A percentile compares a stretch with the other conserved stretches of the same genome.
Evolutionary conservation across 2,113 vertebrate genomes (phyloP).

Genomic region (Erinaceus europaeus): DNA sequence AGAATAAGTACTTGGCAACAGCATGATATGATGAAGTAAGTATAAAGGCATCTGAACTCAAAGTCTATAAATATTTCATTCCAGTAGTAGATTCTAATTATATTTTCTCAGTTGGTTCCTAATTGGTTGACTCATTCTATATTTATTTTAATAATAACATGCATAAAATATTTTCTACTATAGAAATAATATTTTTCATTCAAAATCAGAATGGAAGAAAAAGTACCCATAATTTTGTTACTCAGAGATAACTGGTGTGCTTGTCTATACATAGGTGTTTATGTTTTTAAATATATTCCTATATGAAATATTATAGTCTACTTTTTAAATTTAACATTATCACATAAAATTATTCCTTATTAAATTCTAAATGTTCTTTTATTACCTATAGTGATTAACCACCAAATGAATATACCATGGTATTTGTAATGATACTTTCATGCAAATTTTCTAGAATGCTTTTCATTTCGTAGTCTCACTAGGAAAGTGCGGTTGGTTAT

Average conservation of each 20-base stretch:
- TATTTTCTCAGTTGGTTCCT: not conserved
- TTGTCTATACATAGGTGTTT: not conserved
- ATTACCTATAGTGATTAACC: not conserved
- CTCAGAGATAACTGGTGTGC: not conserved
- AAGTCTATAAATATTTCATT: not conserved
- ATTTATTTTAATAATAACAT: conserved; percentile 21
- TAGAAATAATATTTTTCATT: not conserved
- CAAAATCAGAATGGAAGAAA: conserved; percentile 35
- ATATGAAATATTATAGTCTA: not conserved
- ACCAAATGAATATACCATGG: not conserved
- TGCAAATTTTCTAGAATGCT: not conserved
- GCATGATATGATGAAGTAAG: not conserved
- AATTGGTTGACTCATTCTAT: not conserved
- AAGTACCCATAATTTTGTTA: not conserved
- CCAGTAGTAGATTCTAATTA: not conserved
- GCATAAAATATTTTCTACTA: conserved; percentile 26
- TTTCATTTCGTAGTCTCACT: not conserved
- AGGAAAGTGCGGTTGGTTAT: not conserved
- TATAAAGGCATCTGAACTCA: not conserved
- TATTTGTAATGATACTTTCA: not conserved
- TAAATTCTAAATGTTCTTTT: conserved; percentile 13
- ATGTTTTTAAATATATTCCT: not conserved
- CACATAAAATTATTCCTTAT: not conserved
- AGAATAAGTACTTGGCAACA: not conserved
- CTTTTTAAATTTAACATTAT: conserved; percentile 1